A percentile compares a stretch with the other conserved stretches of the same genome.
Conservation (phyloP, 2,797 vertebrate genomes). For the Lycodopsis pacificus region DNA sequence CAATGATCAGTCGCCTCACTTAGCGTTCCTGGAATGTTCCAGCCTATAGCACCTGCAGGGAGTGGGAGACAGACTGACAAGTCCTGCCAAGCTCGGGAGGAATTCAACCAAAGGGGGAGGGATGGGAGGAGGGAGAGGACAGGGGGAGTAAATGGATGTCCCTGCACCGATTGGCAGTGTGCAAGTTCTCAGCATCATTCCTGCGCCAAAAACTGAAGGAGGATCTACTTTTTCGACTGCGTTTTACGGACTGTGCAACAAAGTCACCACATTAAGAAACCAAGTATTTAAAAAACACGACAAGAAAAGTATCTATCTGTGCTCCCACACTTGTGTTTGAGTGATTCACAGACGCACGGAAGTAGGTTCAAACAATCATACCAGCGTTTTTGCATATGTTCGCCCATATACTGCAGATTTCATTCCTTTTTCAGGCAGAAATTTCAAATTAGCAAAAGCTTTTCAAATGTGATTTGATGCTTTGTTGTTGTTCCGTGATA, state of each 20-base stretch:
- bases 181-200: not conserved
- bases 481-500: not conserved
- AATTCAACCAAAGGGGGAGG: slow-evolving; percentile 60
- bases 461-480: not conserved
- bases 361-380: not conserved
- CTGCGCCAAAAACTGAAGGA: not conserved
- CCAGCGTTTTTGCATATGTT: not conserved
- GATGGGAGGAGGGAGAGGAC: not conserved
- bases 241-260: not conserved
- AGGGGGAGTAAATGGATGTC: not conserved
- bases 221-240: not conserved
- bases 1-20: slow-evolving; percentile 69
- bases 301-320: not conserved
- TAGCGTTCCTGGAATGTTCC: slow-evolving; percentile 76
- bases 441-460: not conserved
- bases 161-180: not conserved
- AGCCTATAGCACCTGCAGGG: slow-evolving; percentile 81
- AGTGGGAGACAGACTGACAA: slow-evolving; percentile 69
- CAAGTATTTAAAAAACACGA: not conserved
- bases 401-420: not conserved
- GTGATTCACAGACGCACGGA: not conserved
- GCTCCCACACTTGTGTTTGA: not conserved
- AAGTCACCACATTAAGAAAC: not conserved
- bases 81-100: slow-evolving; percentile 78
- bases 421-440: not conserved